phyloP scores from a whole-genome alignment of 2,888 invertebrate genomes.

The Hirtodrosophila duncani region DNA sequence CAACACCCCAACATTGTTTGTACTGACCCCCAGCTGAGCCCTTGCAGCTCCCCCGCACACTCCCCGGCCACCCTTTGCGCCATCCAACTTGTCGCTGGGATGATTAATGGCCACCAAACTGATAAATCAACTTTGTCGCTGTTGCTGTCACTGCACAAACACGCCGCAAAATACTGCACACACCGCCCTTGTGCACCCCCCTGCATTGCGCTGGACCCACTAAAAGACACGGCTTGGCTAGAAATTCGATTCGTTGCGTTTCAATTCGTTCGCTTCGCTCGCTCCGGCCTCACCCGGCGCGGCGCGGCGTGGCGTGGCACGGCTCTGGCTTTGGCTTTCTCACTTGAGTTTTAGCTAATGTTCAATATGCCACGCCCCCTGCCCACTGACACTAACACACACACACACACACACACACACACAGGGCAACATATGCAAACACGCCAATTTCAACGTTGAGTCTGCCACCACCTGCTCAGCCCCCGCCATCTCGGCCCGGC shows the following conservation, averaged over 20 bases:
- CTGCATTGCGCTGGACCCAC: neutral
- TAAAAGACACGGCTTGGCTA: conserved; percentile 21
- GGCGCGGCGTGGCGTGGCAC: too few relatives aligned
- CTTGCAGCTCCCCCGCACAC: too few relatives aligned
- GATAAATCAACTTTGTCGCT: conserved; percentile 74
- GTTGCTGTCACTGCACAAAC: conserved; percentile 68
- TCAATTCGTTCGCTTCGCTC: conserved; percentile 66
- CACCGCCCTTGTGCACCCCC: conserved; percentile 26
- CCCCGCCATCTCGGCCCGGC: neutral
- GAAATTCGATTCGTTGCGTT: conserved; percentile 56
- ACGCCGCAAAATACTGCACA: conserved; percentile 65
- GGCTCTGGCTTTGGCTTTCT: too few relatives aligned
- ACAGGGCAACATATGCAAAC: conserved; percentile 59
- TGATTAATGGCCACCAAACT: conserved; percentile 74
- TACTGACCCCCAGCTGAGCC: conserved; percentile 73
- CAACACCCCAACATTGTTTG: conserved; percentile 58
- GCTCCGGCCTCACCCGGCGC: too few relatives aligned
- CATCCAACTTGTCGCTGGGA: conserved; percentile 74
- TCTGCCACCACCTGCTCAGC: conserved; percentile 14
- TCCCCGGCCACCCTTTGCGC: too few relatives aligned
- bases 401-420: neutral
- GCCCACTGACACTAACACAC: neutral
- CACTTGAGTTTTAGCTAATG: conserved; percentile 71
- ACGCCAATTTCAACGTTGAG: conserved; percentile 44
- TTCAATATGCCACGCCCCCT: conserved; percentile 61